phyloP scores from a whole-genome alignment of 2,113 vertebrate species.

The Spea multiplicata region DNA sequence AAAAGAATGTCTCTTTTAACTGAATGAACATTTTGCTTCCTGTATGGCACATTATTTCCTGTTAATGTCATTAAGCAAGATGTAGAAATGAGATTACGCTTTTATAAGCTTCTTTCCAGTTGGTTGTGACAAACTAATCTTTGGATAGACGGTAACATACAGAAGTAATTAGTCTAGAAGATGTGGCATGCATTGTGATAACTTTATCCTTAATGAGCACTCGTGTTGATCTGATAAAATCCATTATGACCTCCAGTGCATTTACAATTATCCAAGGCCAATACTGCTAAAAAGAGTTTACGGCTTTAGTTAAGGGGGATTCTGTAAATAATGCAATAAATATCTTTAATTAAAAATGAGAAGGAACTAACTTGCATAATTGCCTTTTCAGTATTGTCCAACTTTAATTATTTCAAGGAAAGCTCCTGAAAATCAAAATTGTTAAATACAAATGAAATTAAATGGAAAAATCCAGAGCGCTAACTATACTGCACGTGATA shows the following conservation, averaged over 20 bases:
- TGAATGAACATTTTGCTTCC: not conserved
- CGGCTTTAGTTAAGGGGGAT: not conserved
- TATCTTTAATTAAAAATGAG: too few relatives aligned
- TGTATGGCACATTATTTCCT: not conserved
- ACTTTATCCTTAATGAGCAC: not conserved
- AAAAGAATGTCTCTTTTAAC: not conserved
- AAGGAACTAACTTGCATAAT: too few relatives aligned
- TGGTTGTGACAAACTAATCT: not conserved
- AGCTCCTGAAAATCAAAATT: too few relatives aligned
- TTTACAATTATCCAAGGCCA: not conserved
- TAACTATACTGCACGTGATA: too few relatives aligned
- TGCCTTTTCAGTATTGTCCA: too few relatives aligned
- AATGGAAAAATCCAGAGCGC: too few relatives aligned
- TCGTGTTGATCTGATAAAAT: not conserved
- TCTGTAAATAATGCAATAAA: not conserved
- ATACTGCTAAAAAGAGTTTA: not conserved
- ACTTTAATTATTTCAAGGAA: too few relatives aligned
- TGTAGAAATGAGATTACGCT: not conserved
- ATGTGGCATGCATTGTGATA: not conserved
- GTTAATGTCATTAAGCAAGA: not conserved
- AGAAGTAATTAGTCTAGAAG: conserved; percentile 1
- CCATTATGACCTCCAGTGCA: not conserved
- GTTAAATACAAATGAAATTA: too few relatives aligned
- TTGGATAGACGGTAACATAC: not conserved
- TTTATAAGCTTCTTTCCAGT: not conserved